Base-by-base conservation (phyloP, 2,797 vertebrate genomes). In the Gymnodraco acuticeps region DNA sequence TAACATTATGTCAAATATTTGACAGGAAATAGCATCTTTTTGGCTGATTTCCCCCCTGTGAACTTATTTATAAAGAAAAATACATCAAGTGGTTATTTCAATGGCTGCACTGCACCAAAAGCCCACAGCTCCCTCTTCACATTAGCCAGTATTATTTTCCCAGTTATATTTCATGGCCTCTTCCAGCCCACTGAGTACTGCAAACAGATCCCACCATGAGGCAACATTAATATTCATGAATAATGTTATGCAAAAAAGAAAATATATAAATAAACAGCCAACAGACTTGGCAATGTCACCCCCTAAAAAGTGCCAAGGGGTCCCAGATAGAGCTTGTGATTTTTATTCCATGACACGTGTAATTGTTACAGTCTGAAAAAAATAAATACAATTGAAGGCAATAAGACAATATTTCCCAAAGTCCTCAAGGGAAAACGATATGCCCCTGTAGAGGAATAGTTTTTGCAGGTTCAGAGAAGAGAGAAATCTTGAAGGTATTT, bases 311-410 rank as follows among this genome's bases (percentile, higher is more conserved):
- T 80, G 80, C 88, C 84, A 64, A 48, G 55, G 78, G 83, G 84
- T 87, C 89, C 80, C 71, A 70, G 66, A 82, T 78, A 78, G 91
- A 90, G 79, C 75, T 64, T 84, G 86, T 80, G 70, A 93, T 95
- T 95, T 94, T 93, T 95, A 93, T 96, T 96, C 89, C 90, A 48
- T 95, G 92, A 86, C 93, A 89, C 94, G 93, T 94, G 93, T 95
- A 96, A 96, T 96, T 96, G 94, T 95, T 95, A 91, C 90, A 94
- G 92, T 94, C 89, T 93, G 88, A 88, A 17, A 12, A 64, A 64
- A 65, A 95, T 33, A 38, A 38, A 38, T 38, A 38, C 6, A 68
- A 70, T 27, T 52, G 64, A 95, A 94, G 92, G 91, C 88, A 89
- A 94, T 90, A 85, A 27, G 27, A 79, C 83, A 80, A 93, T 92